phyloP scores from a whole-genome alignment of 2,113 vertebrate genomes.

The Eurypyga helias region DNA sequence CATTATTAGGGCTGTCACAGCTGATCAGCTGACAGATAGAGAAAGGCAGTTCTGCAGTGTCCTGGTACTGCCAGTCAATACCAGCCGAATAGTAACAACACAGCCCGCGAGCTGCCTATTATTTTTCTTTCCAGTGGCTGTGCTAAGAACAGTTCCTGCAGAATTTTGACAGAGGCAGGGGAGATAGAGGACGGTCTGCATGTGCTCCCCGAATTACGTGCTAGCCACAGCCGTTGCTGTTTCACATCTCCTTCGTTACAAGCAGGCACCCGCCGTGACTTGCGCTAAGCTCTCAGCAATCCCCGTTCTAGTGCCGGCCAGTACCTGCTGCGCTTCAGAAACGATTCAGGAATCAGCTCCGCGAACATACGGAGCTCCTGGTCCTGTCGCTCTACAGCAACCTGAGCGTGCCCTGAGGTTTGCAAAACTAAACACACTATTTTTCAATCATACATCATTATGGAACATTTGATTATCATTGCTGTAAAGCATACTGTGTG shows the following conservation, averaged over 20 bases:
- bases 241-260: background rate
- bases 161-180: constrained; percentile 33
- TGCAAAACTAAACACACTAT: constrained; percentile 17
- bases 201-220: background rate
- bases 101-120: background rate
- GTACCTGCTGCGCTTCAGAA: background rate
- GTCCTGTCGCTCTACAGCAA: background rate
- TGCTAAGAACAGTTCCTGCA: background rate
- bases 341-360: background rate
- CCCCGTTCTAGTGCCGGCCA: background rate
- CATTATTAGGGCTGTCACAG: constrained; percentile 69
- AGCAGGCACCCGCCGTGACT: fast-evolving
- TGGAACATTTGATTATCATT: constrained; percentile 22
- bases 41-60: constrained; percentile 27
- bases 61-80: constrained; percentile 55
- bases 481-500: constrained; percentile 27
- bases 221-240: fast-evolving
- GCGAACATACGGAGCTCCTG: fast-evolving
- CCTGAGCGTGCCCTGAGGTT: background rate
- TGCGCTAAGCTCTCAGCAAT: background rate
- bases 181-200: background rate
- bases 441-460: constrained; percentile 37
- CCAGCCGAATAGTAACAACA: constrained; percentile 34
- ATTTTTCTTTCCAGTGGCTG: background rate
- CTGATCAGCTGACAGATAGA: constrained; percentile 34